Evolutionary conservation across 1,140 invertebrate genomes (phyloP).

Genomic region (Lineus longissimus): DNA sequence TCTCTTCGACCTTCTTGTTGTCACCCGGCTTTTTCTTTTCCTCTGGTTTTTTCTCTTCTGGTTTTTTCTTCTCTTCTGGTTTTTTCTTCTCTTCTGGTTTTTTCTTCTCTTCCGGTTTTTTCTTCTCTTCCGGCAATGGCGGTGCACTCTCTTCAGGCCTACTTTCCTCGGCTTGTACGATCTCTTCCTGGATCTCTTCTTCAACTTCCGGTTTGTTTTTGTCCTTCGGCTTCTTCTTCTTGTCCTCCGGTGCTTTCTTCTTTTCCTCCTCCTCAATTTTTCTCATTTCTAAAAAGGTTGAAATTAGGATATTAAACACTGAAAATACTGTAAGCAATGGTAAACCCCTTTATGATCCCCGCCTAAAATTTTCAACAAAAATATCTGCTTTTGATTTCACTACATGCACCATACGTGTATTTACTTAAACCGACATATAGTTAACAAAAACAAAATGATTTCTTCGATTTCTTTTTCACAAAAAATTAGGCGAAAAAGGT

Average conservation of each 20-base stretch:
- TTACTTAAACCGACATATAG: too few species aligned
- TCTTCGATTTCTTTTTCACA: too few species aligned
- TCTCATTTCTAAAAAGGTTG: background rate
- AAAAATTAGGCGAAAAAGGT: too few species aligned
- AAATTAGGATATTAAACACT: too few species aligned
- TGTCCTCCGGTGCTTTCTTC: constrained; percentile 5
- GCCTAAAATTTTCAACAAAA: too few species aligned
- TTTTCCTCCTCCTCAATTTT: constrained; percentile 16
- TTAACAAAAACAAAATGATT: too few species aligned
- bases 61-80: constrained; percentile 11
- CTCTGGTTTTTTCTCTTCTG: constrained; percentile 12
- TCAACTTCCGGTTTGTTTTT: constrained; percentile 3
- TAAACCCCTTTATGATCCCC: too few species aligned
- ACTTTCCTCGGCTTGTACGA: constrained; percentile 14
- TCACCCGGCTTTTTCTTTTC: constrained; percentile 15
- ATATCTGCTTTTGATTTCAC: too few species aligned
- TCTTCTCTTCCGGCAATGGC: too few species aligned
- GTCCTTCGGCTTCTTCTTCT: background rate
- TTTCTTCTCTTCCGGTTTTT: background rate
- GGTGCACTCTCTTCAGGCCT: background rate
- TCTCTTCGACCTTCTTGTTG: constrained; percentile 18
- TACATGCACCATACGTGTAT: too few species aligned
- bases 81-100: constrained; percentile 10
- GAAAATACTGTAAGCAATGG: too few species aligned
- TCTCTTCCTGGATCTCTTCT: constrained; percentile 14